phyloP scores from a whole-genome alignment of 2,113 vertebrate species.

The Serilophus lunatus region DNA sequence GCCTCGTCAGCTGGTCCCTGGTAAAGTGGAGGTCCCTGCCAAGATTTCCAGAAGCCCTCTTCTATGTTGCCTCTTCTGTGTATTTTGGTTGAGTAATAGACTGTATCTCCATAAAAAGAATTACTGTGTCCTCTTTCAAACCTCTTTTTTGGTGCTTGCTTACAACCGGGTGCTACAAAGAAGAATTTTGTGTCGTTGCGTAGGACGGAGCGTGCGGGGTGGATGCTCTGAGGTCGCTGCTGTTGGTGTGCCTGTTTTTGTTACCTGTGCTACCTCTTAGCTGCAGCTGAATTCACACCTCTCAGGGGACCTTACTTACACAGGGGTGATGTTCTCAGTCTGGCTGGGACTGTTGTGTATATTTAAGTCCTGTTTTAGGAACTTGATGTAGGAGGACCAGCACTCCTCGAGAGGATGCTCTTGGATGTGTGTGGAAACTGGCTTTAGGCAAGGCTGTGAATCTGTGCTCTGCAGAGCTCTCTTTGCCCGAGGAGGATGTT shows the following conservation, averaged over 20 bases:
- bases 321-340: neutral
- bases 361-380: neutral
- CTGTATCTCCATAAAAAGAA: neutral
- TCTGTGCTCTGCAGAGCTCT: neutral
- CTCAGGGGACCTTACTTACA: accelerated
- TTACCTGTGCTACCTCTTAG: neutral
- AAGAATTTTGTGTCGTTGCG: accelerated
- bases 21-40: neutral
- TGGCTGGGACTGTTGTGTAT: neutral
- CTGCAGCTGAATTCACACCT: neutral
- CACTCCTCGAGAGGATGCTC: accelerated
- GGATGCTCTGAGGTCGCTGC: neutral
- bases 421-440: neutral
- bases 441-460: neutral
- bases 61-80: neutral
- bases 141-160: neutral
- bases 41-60: neutral
- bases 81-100: neutral
- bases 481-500: neutral
- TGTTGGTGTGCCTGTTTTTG: neutral
- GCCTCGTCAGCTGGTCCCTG: neutral
- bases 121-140: neutral
- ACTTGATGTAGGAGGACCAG: neutral
- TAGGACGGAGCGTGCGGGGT: neutral
- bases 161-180: neutral